Percentiles rank a stretch among this genome's conserved stretches.
Conservation (phyloP, 2,797 vertebrate genomes). For the Syndactyla subalaris region DNA sequence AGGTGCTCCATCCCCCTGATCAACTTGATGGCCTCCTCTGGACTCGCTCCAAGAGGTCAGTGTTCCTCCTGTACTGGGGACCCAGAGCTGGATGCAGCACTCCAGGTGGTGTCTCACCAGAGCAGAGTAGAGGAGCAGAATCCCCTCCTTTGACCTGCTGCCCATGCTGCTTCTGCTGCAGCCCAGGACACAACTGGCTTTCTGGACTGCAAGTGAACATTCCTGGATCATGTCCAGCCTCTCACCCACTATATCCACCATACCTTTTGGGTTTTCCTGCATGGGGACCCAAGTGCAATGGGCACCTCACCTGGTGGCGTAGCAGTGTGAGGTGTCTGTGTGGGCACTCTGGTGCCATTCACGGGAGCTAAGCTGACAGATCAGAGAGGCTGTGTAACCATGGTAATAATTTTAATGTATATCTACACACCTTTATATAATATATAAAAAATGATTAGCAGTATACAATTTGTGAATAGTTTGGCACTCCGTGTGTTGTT, state of each 20-base stretch:
- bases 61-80: background rate
- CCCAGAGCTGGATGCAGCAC: background rate
- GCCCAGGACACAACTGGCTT: background rate
- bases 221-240: background rate
- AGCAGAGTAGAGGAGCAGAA: background rate
- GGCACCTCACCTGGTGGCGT: background rate
- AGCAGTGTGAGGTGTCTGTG: background rate
- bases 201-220: background rate
- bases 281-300: fast-evolving
- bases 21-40: background rate
- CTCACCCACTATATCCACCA: background rate
- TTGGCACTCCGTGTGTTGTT: background rate
- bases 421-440: background rate
- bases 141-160: background rate
- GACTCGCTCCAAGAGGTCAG: fast-evolving
- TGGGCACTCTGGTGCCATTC: background rate
- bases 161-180: fast-evolving
- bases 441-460: background rate
- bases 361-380: background rate
- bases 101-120: background rate
- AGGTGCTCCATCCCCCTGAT: background rate
- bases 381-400: background rate
- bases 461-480: background rate
- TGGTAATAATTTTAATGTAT: background rate
- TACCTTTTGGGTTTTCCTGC: background rate